Evolutionary conservation across 2,113 vertebrate genomes (phyloP), one percentile per base, ranked within the genome.

Genomic region (Nibea albiflora): DNA sequence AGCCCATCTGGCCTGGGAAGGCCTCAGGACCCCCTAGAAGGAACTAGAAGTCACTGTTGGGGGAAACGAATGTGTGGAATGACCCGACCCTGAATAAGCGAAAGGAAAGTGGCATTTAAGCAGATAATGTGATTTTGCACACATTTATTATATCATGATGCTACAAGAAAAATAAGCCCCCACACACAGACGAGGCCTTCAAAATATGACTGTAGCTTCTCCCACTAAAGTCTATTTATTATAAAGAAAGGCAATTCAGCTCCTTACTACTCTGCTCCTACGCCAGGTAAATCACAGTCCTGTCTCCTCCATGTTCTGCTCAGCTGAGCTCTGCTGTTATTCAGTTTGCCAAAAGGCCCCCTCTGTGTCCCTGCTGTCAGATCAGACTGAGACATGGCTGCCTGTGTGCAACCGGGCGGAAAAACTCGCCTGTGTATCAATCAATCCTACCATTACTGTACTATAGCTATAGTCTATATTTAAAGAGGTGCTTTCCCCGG

Each of bases 301-400:
- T 49, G 81, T 80, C 86, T 81, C 54, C 42, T 62, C 57, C 28
- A 19, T 11, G 85, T 89, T 91, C 85, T 81, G 87, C 89, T 91
- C 82, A 76, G 85, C 71, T 88, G 74, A 85, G 68, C 80, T 84
- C 87, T 75, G 72, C 88, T 69, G 73, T 74, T 80, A 77, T 35
- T 84, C 86, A 26, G 69, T 61, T 73, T 63, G 81, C 81, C 81
- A 68, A 69, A 83, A 81, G 60, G 70, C 78, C 81, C 35, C 84
- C 64, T 81, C 57, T 26, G 69, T 67, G 89, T 90, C 84, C 75
- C 76, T 53, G 77, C 88, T 92, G 90, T 88, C 90, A 85, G 88
- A 89, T 90, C 83, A 80, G 79, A 87, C 63, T 35, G 67, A 77
- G 73, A 91, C 64, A 70, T 52, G 89, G 78, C 77, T 10, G 69